Evolutionary conservation across 1,140 invertebrate genomes (phyloP), one percentile per base, ranked within the genome.

Genomic region (Mizuhopecten yessoensis): DNA sequence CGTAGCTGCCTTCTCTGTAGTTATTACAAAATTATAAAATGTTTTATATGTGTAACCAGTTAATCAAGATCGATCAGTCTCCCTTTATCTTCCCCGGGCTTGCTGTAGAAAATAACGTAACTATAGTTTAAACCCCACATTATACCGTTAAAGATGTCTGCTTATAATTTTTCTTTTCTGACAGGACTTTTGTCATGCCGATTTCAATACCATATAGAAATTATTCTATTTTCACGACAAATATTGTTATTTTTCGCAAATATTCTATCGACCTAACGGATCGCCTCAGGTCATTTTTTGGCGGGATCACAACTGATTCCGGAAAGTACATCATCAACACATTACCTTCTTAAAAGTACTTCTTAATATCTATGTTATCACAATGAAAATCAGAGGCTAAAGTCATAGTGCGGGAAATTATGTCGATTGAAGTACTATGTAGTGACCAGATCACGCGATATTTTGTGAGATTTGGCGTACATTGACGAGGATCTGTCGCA

Each of bases 341-440:
- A 57, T 57, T 17, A 11, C 3, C 20, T 17, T 57, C 45, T 23
- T 75, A 75, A 75, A 75, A 75, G 57, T 75, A 75, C 57, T 75
- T 75, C 9, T 75, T 75, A 75, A 75, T 75, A 75, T 75, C 23
- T 29, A 5, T 75, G n/a, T 75, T 75, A 75, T 75, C 57, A 29
- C 57, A 75, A 75, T 29, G 23, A 11, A 75, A 29, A 75, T 75
- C 57, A 75, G 23, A 57, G 17, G 23, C 23, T 57, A 57, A 3
- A 75, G 23, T 75, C 23, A 75, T 75, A 75, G 57, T 75, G 3
- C 57, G 57, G 57, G 57, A 75, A 75, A 75, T 75, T 29, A 75
- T 75, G 57, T n/a, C 57, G 57, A 75, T 75, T 75, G 57, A 75
- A 75, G 57, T 75, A 75, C 57, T n/a, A 75, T 75, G 57, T 75